phyloP scores from a whole-genome alignment of 1,140 invertebrate genomes.

The Wiebesia pumilae region DNA sequence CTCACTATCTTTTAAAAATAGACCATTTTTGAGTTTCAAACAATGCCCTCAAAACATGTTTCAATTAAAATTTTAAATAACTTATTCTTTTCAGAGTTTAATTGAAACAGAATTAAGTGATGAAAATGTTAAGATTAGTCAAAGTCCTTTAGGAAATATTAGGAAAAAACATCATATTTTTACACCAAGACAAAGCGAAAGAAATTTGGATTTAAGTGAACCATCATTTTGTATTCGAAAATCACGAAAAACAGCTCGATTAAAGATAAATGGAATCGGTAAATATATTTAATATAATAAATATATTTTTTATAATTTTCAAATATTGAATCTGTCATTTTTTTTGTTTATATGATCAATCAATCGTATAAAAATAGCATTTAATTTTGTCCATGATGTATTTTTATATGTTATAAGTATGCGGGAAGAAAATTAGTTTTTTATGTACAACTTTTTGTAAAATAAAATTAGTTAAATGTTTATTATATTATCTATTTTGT shows the following conservation, averaged over 20 bases:
- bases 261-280: constrained; percentile 81
- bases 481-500: too few relatives aligned
- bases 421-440: too few relatives aligned
- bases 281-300: constrained; percentile 50
- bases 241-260: constrained; percentile 67
- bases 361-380: background rate
- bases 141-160: constrained; percentile 82
- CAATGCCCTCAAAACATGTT: background rate
- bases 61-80: background rate
- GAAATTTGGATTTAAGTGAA: constrained; percentile 78
- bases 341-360: background rate
- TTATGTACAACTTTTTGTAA: too few relatives aligned
- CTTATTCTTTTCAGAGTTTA: constrained; percentile 79
- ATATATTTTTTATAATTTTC: too few relatives aligned
- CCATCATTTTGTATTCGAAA: constrained; percentile 62
- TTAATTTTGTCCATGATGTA: too few relatives aligned
- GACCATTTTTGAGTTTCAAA: background rate
- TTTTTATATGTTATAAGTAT: too few relatives aligned
- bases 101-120: constrained; percentile 85
- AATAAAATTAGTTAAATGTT: too few relatives aligned
- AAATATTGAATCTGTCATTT: background rate
- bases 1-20: background rate
- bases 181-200: constrained; percentile 87
- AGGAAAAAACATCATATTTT: constrained; percentile 83
- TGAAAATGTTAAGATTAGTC: constrained; percentile 82